These are phyloP conservation scores for Nomada hirtipes DNA, from an alignment of 2,888 invertebrate genomes.

Conservation along the genomic window DNA sequence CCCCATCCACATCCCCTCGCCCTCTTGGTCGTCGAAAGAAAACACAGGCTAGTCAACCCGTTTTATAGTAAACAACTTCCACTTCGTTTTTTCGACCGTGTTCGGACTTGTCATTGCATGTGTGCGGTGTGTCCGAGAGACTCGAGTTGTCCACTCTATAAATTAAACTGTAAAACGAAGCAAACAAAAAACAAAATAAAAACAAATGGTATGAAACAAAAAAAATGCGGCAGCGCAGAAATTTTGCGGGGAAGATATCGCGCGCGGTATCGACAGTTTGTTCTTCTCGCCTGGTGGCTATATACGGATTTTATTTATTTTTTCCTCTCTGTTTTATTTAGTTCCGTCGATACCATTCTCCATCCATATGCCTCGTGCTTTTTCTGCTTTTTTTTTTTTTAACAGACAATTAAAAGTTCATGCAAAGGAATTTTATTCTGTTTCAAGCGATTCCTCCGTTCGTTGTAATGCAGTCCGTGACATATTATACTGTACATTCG, in stretches of 20 bases:
- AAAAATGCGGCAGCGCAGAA: background rate
- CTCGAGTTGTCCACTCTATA: slow-evolving; percentile 41
- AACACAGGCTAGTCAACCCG: slow-evolving; percentile 50
- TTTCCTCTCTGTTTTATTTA: background rate
- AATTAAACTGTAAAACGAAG: slow-evolving; percentile 30
- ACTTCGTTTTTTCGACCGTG: slow-evolving; percentile 18
- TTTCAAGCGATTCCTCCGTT: background rate
- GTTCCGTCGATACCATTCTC: no score
- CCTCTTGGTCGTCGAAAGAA: slow-evolving; percentile 20
- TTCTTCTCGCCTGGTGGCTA: background rate
- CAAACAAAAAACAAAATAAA: background rate
- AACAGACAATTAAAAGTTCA: slow-evolving; percentile 41
- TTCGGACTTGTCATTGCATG: slow-evolving; percentile 40
- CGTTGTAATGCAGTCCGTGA: slow-evolving; percentile 54
- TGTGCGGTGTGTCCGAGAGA: slow-evolving; percentile 5
- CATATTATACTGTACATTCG: slow-evolving; percentile 56
- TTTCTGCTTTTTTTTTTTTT: background rate
- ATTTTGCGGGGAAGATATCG: slow-evolving; percentile 28
- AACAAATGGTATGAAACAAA: background rate
- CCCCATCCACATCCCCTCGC: no score
- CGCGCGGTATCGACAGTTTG: slow-evolving; percentile 16
- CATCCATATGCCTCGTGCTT: background rate
- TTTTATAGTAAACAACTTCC: slow-evolving; percentile 51
- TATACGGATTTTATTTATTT: background rate
- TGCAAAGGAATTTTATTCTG: slow-evolving; percentile 25